phyloP scores from a whole-genome alignment of 2,888 invertebrate species.

The Rhagium mordax region DNA sequence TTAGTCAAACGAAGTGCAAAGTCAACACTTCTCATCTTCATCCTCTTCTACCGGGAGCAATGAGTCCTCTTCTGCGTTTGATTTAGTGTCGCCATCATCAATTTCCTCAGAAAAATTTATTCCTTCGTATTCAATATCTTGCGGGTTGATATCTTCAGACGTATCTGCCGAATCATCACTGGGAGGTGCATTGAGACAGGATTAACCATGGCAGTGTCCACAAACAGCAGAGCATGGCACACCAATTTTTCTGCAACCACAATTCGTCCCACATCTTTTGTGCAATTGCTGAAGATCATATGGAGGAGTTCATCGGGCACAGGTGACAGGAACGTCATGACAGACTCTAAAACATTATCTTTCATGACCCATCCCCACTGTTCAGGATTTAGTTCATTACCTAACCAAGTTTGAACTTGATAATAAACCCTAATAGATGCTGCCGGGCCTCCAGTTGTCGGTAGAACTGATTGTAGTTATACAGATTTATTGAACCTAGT shows the following conservation, averaged over 20 bases:
- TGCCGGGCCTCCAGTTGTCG: neutral
- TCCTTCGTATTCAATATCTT: neutral
- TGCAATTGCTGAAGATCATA: neutral
- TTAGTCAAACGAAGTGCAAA: neutral
- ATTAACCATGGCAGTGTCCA: neutral
- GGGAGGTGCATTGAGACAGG: neutral
- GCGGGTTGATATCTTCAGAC: neutral
- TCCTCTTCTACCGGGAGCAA: constrained; percentile 3
- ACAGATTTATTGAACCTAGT: neutral
- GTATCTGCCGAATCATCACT: neutral
- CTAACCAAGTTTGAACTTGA: neutral
- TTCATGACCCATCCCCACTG: neutral
- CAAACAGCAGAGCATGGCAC: neutral
- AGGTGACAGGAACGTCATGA: neutral
- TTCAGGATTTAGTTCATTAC: neutral
- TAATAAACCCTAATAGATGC: neutral
- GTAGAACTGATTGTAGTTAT: neutral
- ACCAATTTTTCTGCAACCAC: neutral
- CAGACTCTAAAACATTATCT: neutral
- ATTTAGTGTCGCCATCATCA: neutral
- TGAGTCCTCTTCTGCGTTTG: too few species aligned
- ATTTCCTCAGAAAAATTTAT: neutral
- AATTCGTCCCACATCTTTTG: neutral
- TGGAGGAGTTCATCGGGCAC: neutral
- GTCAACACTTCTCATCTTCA: neutral